Base-by-base conservation (phyloP, 2,888 invertebrate genomes). In the Cryptocephalus moraei region DNA sequence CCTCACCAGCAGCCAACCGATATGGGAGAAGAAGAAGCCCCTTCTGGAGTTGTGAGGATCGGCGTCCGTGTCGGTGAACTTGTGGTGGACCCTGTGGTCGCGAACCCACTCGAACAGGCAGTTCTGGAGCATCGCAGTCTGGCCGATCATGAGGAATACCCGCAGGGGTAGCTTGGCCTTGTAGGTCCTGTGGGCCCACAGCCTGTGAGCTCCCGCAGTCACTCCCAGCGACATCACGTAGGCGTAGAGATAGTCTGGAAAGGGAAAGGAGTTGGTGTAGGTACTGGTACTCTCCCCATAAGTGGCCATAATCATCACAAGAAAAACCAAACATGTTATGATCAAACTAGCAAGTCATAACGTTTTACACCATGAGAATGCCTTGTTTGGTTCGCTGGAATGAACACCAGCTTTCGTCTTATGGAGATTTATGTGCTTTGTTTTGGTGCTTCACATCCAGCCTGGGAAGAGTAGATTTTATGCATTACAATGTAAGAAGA, bases 141-240 rank as follows among this genome's bases (percentile, higher is more conserved):
- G 91, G 62, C 84, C 78, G 38, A 89, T 52, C 63, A 86, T 86
- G 11, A 96, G 73, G 48, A 91, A 70, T 4, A 91, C 64, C 46
- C 92, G 77, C 50, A 94, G 71, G 0, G 91, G 93, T 73, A 86
- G 77, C 56, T 80, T 85, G 1, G 95, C 96, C 70, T 92, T 94
- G 72, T 95, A 96, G 1, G 91, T 75, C 58, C 86, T 78, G 70
- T 96, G 96, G 0, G 93, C 82, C 94, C 95, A 96, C 9, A 96
- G 75, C 51, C 96, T 77, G 66, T 96, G 96, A 0, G 91, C 92
- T 4, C 95, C 96, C 0, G 91, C 92, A 1, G 95, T 95, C 45
- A 94, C 85, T 0, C 95, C 94, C 54, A 56, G 41, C 32, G 49
- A 56, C 4, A 60, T 56, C 8, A 55, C 33, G 1, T 51, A 48